These are phyloP conservation scores for Formicarius rufipectus DNA, from an alignment of 2,113 vertebrate genomes.

Conservation along the genomic window DNA sequence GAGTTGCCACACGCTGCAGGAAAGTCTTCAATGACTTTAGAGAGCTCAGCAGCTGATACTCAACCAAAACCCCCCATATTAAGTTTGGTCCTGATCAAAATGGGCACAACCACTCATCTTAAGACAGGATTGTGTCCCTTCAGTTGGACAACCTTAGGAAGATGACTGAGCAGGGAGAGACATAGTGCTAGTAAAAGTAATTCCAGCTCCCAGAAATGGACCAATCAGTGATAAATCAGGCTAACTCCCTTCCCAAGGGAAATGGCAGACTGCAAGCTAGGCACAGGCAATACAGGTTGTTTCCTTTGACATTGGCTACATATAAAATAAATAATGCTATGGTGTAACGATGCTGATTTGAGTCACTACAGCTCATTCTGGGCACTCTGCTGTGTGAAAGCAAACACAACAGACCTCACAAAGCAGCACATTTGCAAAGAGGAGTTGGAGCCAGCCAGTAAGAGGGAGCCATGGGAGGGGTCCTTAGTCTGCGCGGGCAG, in stretches of 20 bases:
- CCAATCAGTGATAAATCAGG: neutral
- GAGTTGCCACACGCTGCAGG: neutral
- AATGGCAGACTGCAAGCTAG: neutral
- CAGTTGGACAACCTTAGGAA: neutral
- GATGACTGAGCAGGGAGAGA: neutral
- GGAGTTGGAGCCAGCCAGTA: fast-evolving
- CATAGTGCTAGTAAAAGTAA: neutral
- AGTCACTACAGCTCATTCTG: neutral
- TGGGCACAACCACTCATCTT: neutral
- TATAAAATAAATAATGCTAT: neutral
- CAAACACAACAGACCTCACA: neutral
- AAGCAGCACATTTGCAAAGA: neutral
- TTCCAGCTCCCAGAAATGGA: neutral
- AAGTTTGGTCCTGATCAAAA: neutral
- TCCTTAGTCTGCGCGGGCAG: fast-evolving
- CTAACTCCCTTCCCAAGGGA: neutral
- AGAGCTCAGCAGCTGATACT: neutral
- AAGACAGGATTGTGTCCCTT: neutral
- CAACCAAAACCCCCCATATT: fast-evolving
- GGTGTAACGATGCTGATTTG: neutral
- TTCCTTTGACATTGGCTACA: neutral
- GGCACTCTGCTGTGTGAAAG: neutral
- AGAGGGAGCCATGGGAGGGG: neutral
- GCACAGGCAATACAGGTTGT: neutral
- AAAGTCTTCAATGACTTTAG: neutral